Base-by-base conservation (phyloP, 2,113 vertebrate species). In the Struthio camelus region DNA sequence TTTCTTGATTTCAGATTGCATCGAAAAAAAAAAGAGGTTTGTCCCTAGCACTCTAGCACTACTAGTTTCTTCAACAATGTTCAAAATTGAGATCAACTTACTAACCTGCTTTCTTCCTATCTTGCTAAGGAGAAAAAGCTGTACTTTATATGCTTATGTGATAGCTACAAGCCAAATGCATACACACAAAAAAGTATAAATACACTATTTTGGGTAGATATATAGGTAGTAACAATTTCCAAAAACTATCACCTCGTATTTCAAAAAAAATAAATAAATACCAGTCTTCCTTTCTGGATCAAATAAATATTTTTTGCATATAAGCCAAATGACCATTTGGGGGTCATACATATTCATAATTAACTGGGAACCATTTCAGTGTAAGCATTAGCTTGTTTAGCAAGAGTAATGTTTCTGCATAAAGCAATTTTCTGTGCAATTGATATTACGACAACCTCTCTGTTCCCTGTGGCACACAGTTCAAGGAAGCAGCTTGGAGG, bases 331-430 rank as follows among this genome's bases (percentile, higher is more conserved):
- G 38, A 92, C 87, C 44, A 87, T 87, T 95, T 97, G 73, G 25
- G 22, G 27, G 11, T 75, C 78, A 95, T 96, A 93, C 89, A 93
- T 96, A 96, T 96, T 95, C 62, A 94, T 96, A 94, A 96, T 87
- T 86, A 83, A 96, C 94, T 95, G 85, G 38, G 80, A 98, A 89
- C 28, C 23, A 81, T 95, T 97, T 96, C 85, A 97, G 64, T 70
- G 51, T 84, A 96, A 97, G 82, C n/a, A 24, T 80, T 95, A 71
- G 3, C 78, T 91, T 84, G 14, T 93, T 87, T 92, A 95, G 59
- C 30, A 97, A 94, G 58, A 97, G 72, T 54, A 96, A 96, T 84
- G 44, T 62, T 76, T 91, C 79, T 94, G 73, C 85, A 95, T 96
- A 96, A 97, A 97, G 25, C 46, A 94, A 67, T 91, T 81, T 93